Base-by-base conservation (phyloP, 2,888 invertebrate species). In the Pterostichus madidus region DNA sequence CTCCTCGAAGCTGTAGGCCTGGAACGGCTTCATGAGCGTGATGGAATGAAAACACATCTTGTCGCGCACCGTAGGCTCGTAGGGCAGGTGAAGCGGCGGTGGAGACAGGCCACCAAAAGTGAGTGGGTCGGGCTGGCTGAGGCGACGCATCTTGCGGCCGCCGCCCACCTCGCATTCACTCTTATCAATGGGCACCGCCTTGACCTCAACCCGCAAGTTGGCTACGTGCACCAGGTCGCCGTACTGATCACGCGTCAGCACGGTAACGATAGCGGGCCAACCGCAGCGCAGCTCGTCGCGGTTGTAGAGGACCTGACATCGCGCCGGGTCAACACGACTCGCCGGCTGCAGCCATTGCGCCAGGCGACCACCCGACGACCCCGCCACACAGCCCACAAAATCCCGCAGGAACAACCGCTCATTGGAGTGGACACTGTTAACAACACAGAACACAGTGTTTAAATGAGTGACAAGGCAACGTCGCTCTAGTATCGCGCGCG, bases 281-380 rank as follows among this genome's bases (percentile, higher is more conserved):
- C 96, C 96, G 87, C 95, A 96, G 76, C 95, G 93, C 85, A 94
- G 89, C 81, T 94, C 93, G 86, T 94, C 94, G 79, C 93, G 91
- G 44, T 95, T 94, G 86, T 95, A 94, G 84, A 95, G 91, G 80
- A 98, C 93, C 90, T 97, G 96, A 89, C 97, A 98, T 88, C 95
- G 95, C 84, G 93, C 89, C 0, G 98, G 97, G 90, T 98, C 98
- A 71, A 98, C 95, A 85, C 96, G 95, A 32, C 98, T 94, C 87
- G 97, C 97, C 0, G 98, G 98, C 88, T 98, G 97, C 82, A 99
- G 91, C 98, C 99, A 99, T 88, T 96, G 94, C 0, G 98, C 98
- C 85, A 99, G 91, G 79, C 98, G 93, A 4, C 98, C 98, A 0
- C 99, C 99, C 0, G 97, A 96, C 0, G 94, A 93, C 8, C 96